Conservation (phyloP, 2,113 vertebrate genomes). For the Caranx ignobilis region DNA sequence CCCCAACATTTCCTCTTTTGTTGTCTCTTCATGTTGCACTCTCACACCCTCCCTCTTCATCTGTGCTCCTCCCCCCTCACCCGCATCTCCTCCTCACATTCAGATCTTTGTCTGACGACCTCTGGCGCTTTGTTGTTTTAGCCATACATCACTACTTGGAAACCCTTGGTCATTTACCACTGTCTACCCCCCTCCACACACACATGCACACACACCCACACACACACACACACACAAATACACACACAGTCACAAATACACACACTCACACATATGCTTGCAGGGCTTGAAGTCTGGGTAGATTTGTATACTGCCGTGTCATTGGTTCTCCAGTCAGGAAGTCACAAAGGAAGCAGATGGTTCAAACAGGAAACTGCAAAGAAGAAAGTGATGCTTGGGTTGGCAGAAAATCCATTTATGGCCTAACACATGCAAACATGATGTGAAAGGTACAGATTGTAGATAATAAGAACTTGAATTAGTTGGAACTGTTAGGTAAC, state of each 20-base stretch:
- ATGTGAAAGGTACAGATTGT: neutral
- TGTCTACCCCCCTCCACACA: slow-evolving; percentile 11
- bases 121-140: slow-evolving; percentile 18
- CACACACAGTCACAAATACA: neutral
- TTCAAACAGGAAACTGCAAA: slow-evolving; percentile 52
- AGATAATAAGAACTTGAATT: neutral
- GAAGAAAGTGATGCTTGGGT: slow-evolving; percentile 19
- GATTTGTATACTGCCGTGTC: slow-evolving; percentile 20
- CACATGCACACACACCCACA: neutral
- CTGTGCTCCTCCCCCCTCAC: neutral
- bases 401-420: neutral
- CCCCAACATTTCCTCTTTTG: neutral
- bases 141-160: slow-evolving; percentile 8
- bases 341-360: slow-evolving; percentile 60
- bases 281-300: slow-evolving; percentile 1
- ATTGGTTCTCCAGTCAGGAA: slow-evolving; percentile 44
- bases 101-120: slow-evolving; percentile 46
- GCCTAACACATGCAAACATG: neutral
- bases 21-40: neutral
- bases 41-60: neutral
- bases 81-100: neutral
- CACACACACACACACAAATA: neutral
- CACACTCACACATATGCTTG: neutral
- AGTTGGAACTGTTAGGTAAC: neutral
- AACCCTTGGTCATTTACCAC: slow-evolving; percentile 9